Conservation (phyloP, 2,113 vertebrate genomes). For the Vulpes lagopus region DNA sequence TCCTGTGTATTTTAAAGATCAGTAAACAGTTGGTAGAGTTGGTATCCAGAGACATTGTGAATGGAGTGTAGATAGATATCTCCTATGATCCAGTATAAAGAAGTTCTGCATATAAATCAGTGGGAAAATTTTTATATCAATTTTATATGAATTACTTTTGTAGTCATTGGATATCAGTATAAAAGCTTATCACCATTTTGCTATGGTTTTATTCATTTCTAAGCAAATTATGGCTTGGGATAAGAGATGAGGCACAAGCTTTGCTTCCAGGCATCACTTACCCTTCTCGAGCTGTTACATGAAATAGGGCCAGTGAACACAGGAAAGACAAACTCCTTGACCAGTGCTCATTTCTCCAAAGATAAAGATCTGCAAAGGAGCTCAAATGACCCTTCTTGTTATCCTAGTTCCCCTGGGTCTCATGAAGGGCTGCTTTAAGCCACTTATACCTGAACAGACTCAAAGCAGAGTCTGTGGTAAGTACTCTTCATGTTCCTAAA, state of each 20-base stretch:
- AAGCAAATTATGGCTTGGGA: background rate
- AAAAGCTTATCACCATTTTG: background rate
- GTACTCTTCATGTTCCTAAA: background rate
- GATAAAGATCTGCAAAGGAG: background rate
- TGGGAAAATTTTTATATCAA: background rate
- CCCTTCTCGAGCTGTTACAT: background rate
- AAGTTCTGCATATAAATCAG: constrained; percentile 19
- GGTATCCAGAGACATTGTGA: background rate
- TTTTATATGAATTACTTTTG: background rate
- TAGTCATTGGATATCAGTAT: background rate
- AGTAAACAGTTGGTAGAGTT: background rate
- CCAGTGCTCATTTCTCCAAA: background rate
- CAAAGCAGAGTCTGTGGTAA: background rate
- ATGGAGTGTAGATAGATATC: background rate
- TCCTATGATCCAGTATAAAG: background rate
- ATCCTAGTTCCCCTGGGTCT: background rate
- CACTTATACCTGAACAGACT: background rate
- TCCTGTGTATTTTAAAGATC: background rate
- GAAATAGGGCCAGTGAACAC: background rate
- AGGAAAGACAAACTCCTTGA: background rate
- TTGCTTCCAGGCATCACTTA: background rate
- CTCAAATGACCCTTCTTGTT: background rate
- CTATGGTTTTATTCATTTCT: background rate
- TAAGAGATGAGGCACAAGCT: background rate
- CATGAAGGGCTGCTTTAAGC: background rate